phyloP scores from a whole-genome alignment of 2,797 vertebrate species.

The Neomorphus geoffroyi region DNA sequence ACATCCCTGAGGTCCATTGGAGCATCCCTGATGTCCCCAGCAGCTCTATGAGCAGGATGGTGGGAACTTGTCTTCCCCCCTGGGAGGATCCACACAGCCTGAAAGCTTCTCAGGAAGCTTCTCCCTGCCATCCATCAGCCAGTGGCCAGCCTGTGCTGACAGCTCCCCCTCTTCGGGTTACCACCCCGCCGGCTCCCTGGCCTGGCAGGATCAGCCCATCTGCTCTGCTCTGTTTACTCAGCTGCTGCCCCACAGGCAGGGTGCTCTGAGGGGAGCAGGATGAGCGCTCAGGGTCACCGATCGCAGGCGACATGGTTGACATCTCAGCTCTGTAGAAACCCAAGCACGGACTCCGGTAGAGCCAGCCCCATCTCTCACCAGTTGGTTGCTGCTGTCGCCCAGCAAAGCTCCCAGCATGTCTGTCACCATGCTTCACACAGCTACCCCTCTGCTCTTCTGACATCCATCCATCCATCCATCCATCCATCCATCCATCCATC shows the following conservation, averaged over 20 bases:
- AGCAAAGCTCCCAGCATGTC: neutral
- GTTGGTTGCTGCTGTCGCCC: fast-evolving
- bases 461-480: neutral
- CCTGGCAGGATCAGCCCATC: slow-evolving; percentile 41
- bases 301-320: slow-evolving; percentile 27
- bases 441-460: neutral
- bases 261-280: neutral
- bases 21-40: neutral
- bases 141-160: neutral
- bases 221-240: slow-evolving; percentile 68
- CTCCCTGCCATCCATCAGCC: slow-evolving; percentile 53
- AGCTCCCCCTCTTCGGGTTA: slow-evolving; percentile 56
- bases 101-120: slow-evolving; percentile 51
- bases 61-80: neutral
- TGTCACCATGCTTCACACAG: neutral
- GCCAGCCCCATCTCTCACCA: neutral
- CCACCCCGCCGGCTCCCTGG: neutral
- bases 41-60: neutral
- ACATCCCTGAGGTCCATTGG: neutral
- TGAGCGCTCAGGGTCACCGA: slow-evolving; percentile 20
- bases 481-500: neutral
- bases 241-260: slow-evolving; percentile 39
- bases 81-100: slow-evolving; percentile 6
- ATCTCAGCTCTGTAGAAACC: neutral
- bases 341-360: neutral